These are phyloP conservation scores for Camponotus vicinus DNA, from an alignment of 1,140 invertebrate species.

Conservation along the genomic window DNA sequence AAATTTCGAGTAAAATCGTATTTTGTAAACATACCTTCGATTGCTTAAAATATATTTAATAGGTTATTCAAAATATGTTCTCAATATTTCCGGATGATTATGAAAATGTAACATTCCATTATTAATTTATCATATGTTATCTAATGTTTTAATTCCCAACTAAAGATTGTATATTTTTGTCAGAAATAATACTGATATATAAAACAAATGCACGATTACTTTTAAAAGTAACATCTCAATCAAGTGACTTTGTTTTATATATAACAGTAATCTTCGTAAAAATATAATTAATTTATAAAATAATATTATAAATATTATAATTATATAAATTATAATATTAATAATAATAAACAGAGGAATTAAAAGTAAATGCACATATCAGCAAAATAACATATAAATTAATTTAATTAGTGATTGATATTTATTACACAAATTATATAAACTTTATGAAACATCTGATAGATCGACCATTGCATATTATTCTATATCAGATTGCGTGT, in stretches of 20 bases:
- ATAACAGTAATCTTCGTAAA: too few relatives aligned
- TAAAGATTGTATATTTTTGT: not conserved
- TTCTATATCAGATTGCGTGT: constrained; percentile 73
- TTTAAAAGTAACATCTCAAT: too few relatives aligned
- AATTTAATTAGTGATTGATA: not conserved
- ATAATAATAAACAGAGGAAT: not conserved
- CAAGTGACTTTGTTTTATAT: too few relatives aligned
- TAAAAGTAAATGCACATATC: not conserved
- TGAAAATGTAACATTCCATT: constrained; percentile 2
- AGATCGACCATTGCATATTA: constrained; percentile 28
- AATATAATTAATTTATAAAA: too few relatives aligned
- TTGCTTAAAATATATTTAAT: too few relatives aligned
- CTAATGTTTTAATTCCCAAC: not conserved
- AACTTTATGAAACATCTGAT: constrained; percentile 7
- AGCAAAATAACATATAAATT: not conserved
- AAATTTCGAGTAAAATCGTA: not conserved
- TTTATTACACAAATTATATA: constrained; percentile 7
- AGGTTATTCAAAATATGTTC: not conserved
- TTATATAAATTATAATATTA: constrained; percentile 8
- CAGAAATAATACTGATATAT: not conserved
- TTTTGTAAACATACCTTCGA: too few relatives aligned
- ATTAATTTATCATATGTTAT: constrained; percentile 16
- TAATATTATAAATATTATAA: constrained; percentile 31
- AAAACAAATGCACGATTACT: too few relatives aligned
- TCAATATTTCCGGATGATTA: constrained; percentile 43